Percentiles rank a stretch among this genome's conserved stretches.
These are phyloP conservation scores for Lethrus apterus DNA, from an alignment of 1,140 invertebrate genomes.

Conservation along the genomic window DNA sequence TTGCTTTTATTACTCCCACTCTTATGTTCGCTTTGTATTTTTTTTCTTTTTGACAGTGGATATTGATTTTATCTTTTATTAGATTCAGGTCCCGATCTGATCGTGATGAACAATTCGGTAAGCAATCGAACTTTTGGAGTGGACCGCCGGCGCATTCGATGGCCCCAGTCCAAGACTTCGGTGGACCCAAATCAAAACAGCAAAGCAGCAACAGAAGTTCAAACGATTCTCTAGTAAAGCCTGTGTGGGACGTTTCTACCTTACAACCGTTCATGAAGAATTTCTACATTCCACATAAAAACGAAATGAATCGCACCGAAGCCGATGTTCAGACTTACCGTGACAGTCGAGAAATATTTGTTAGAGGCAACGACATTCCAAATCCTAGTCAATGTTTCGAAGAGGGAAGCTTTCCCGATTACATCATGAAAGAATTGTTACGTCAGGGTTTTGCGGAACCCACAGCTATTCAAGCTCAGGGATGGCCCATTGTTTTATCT, in stretches of 20 bases:
- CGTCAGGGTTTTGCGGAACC: slow-evolving; percentile 69
- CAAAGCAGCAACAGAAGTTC: slow-evolving; percentile 42
- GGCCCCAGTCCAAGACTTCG: slow-evolving; percentile 49
- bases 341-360: slow-evolving; percentile 73
- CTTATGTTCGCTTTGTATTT: neutral
- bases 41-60: too few relatives aligned
- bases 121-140: slow-evolving; percentile 43
- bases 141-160: slow-evolving; percentile 40
- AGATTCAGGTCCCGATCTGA: slow-evolving; percentile 51
- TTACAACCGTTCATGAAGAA: slow-evolving; percentile 84
- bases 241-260: slow-evolving; percentile 71
- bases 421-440: slow-evolving; percentile 68
- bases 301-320: slow-evolving; percentile 60
- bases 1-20: slow-evolving; percentile 11
- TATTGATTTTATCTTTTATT: too few relatives aligned
- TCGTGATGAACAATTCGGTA: slow-evolving; percentile 48
- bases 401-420: slow-evolving; percentile 82
- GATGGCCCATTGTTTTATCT: slow-evolving; percentile 87
- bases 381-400: slow-evolving; percentile 82
- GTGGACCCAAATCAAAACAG: slow-evolving; percentile 49
- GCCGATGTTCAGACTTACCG: slow-evolving; percentile 70
- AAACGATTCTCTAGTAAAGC: slow-evolving; percentile 50
- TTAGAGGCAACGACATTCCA: slow-evolving; percentile 74
- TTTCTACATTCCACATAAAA: slow-evolving; percentile 80
- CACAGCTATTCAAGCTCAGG: slow-evolving; percentile 68